Percentiles rank a stretch among this genome's conserved stretches.
Evolutionary conservation across 2,113 vertebrate genomes (phyloP).

Genomic region (Glareola pratincola): DNA sequence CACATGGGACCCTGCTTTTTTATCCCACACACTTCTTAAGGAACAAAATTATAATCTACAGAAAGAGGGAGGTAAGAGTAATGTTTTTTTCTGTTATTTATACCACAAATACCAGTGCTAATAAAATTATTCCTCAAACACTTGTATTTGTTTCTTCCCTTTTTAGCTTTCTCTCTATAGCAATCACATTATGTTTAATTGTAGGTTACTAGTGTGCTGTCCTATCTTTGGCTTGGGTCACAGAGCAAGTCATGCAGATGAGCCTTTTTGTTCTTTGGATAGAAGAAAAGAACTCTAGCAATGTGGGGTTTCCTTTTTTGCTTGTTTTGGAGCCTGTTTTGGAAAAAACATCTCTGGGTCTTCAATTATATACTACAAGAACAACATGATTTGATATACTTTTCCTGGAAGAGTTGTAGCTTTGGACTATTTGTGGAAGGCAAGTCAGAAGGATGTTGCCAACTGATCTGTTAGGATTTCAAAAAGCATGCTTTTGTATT

Average conservation of each 20-base stretch:
- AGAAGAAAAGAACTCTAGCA: background rate
- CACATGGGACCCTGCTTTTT: slow-evolving; percentile 12
- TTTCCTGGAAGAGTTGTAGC: background rate
- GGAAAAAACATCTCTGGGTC: background rate
- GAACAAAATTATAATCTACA: slow-evolving; percentile 21
- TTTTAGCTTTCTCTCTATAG: background rate
- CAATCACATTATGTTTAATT: background rate
- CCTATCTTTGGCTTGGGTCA: background rate
- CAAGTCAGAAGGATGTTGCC: background rate
- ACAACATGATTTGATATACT: background rate
- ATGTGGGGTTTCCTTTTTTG: background rate
- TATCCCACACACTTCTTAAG: background rate
- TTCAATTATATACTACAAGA: background rate
- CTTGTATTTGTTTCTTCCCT: background rate
- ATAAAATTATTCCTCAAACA: background rate
- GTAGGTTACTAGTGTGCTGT: background rate
- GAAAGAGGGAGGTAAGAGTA: slow-evolving; percentile 63
- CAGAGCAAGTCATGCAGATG: background rate
- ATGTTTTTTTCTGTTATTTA: background rate
- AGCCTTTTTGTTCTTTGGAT: background rate
- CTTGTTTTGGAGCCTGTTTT: background rate
- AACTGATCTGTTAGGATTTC: background rate
- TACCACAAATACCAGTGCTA: background rate
- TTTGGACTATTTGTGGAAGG: background rate
- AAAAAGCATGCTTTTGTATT: background rate